Evolutionary conservation across 1,140 invertebrate genomes (phyloP), one percentile per base, ranked within the genome.

Genomic region (Idris sp.): DNA sequence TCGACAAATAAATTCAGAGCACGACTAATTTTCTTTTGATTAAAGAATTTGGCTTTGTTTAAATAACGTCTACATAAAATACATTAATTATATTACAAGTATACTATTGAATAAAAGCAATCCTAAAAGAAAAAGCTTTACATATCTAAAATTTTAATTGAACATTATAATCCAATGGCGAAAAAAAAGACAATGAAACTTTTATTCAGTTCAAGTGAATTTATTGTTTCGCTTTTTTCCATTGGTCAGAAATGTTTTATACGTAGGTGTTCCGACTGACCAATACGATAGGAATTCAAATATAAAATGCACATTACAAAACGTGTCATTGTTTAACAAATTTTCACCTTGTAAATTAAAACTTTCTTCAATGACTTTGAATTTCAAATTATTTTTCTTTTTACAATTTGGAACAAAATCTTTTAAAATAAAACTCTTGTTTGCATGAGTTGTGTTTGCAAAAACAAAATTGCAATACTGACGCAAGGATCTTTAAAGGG

Each of bases 401-500:
- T n/a, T n/a, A n/a, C n/a, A n/a, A n/a, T n/a, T n/a, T n/a, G n/a
- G n/a, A n/a, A n/a, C n/a, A n/a, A n/a, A n/a, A n/a, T n/a, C n/a
- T n/a, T n/a, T n/a, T n/a, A n/a, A n/a, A n/a, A n/a, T n/a, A n/a
- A n/a, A n/a, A n/a, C n/a, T n/a, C n/a, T n/a, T n/a, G n/a, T n/a
- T n/a, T n/a, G n/a, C n/a, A n/a, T n/a, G 6, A 22, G 2, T 22
- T 22, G 19, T 22, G 19, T 22, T 22, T 22, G 6, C 6, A 22
- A 6, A 6, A 4, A 11, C 10, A 9, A 9, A 35, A 54, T 36
- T n/a, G 58, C 59, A 59, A 59, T 46, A 53, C n/a, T 59, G 28
- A 53, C 6, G n/a, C 13, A 14, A 44, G 9, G 61, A 67, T 74
- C 46, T 74, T 67, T 61, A 67, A 67, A 74, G 61, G 71, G 61